A percentile compares a stretch with the other conserved stretches of the same genome.
These are phyloP conservation scores for Bombus waltoni DNA, from an alignment of 1,140 invertebrate genomes.

Conservation along the genomic window DNA sequence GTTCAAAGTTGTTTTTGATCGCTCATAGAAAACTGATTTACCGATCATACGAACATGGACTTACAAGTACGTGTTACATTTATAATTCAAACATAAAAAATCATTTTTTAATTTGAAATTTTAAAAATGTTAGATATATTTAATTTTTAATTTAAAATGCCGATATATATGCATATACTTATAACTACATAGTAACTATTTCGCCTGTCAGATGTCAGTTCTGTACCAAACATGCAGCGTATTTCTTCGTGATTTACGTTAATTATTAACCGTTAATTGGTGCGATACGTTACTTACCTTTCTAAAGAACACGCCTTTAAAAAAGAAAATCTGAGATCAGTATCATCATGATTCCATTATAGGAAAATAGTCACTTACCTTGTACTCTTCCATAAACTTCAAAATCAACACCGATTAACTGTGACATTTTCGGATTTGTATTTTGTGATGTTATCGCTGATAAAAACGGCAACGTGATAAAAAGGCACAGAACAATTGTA, in stretches of 20 bases:
- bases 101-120: neutral
- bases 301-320: constrained; percentile 85
- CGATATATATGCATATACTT: neutral
- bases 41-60: too few relatives aligned
- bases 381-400: constrained; percentile 86
- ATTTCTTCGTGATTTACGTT: neutral
- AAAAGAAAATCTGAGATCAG: constrained; percentile 23
- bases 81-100: neutral
- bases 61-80: neutral
- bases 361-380: constrained; percentile 75
- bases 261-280: neutral
- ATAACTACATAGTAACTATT: neutral
- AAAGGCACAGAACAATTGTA: neutral
- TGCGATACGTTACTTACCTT: constrained; percentile 79
- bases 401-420: constrained; percentile 83
- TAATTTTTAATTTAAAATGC: neutral
- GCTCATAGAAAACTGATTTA: neutral
- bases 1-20: neutral
- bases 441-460: neutral
- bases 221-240: neutral
- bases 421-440: constrained; percentile 63
- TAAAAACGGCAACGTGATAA: neutral
- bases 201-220: constrained; percentile 23
- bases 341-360: neutral
- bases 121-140: neutral